Base-by-base conservation (phyloP, 2,888 invertebrate genomes). In the Ditylenchus weischeri region DNA sequence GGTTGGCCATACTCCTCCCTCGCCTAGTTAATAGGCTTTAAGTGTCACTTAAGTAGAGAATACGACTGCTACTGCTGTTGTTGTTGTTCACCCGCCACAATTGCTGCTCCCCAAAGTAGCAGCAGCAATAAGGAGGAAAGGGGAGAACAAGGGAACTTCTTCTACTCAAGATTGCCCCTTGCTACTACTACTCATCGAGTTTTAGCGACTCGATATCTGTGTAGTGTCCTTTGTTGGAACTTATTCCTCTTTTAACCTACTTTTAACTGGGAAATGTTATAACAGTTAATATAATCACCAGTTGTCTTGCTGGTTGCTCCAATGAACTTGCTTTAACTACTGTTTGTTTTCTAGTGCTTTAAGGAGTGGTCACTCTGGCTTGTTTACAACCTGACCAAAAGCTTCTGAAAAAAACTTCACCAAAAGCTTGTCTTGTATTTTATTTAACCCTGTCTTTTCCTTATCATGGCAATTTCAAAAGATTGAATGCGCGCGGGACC, bases 1-100 rank as follows among this genome's bases (percentile, higher is more conserved):
- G 43, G 11, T 43, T 43, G 3, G 43, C 5, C 43, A 8, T 38
- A 11, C 43, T 43, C 43, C 43, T 43, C 43, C 43, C 43, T 43
- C 43, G 11, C 54, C 54, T 54, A 54, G 23, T 54, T 54, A 54
- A 54, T 54, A 54, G 54, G 54, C 54, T 54, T 54, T 54, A 54
- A 54, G 54, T 54, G 54, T 54, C 54, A 54, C 54, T 54, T 54
- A 54, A 54, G 29, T 21, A 21, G 29, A 29, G 50, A 50, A 21
- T 50, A 18, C 50, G 29, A 29, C 29, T 43, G 15, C 54, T 11
- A 23, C 54, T 54, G 54, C n/a, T 54, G 54, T 54, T 54, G 54
- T 54, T 54, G 54, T 54, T 54, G 51, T 10, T 7, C 54, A 54
- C 1, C 7, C 7, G 11, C 50, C 6, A 18, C 50, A 4, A 50